Conservation (phyloP, 2,888 invertebrate genomes). For the Folsomia manolachei region DNA sequence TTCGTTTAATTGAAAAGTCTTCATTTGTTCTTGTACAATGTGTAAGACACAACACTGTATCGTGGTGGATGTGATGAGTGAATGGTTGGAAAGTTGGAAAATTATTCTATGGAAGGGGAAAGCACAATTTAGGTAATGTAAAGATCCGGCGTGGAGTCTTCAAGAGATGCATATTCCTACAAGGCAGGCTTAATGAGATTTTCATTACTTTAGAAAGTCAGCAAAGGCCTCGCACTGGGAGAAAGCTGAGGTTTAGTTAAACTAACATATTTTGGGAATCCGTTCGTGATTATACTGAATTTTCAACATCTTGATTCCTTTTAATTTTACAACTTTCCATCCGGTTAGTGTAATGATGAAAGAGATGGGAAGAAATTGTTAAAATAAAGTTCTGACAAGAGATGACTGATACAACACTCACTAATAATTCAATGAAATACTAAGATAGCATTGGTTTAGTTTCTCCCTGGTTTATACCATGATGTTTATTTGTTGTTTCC, state of each 20-base stretch:
- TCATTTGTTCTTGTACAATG: background rate
- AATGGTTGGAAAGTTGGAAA: no score
- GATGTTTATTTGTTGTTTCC: no score
- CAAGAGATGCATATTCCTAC: background rate
- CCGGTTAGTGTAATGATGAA: no score
- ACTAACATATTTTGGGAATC: background rate
- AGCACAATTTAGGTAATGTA: no score
- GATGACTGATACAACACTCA: no score
- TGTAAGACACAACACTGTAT: background rate
- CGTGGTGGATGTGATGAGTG: background rate
- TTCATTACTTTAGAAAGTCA: constrained; percentile 20
- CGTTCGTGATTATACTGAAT: background rate
- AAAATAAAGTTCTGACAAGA: background rate
- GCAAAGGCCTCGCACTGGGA: background rate
- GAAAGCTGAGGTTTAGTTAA: background rate
- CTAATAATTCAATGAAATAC: no score
- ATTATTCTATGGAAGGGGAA: no score
- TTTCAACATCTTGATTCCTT: background rate
- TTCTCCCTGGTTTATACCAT: no score
- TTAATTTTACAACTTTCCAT: background rate
- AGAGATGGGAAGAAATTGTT: background rate
- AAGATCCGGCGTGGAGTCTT: no score
- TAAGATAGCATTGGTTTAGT: no score
- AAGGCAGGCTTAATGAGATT: constrained; percentile 17
- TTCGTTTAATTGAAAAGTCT: constrained; percentile 1